These are phyloP conservation scores for Stigmatopora nigra DNA, from an alignment of 2,113 vertebrate genomes.

Conservation along the genomic window DNA sequence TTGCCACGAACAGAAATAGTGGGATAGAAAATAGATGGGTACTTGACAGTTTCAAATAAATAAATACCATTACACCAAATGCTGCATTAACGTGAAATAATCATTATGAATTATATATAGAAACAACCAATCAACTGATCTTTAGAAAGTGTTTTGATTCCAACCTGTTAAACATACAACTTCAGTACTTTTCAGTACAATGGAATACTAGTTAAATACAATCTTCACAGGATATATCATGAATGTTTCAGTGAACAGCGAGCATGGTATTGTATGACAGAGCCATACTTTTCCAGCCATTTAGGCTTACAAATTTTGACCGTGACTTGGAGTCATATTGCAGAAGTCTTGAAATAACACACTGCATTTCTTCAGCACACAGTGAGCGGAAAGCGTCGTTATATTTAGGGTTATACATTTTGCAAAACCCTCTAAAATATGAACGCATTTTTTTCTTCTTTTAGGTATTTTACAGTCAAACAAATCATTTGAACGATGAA, in stretches of 20 bases:
- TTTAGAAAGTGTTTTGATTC: background rate
- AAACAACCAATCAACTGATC: background rate
- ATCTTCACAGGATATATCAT: too few relatives aligned
- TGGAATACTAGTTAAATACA: too few relatives aligned
- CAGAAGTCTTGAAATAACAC: background rate
- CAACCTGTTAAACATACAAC: background rate
- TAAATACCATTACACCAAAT: background rate
- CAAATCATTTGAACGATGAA: constrained; percentile 9
- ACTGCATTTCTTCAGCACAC: background rate
- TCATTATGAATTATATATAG: background rate
- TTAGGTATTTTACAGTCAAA: background rate
- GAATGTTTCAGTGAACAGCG: too few relatives aligned
- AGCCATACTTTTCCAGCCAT: background rate
- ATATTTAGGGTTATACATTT: constrained; percentile 4
- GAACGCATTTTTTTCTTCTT: background rate
- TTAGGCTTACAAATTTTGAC: background rate
- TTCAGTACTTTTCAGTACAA: too few relatives aligned
- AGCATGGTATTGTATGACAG: too few relatives aligned
- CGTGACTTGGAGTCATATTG: background rate
- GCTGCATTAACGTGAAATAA: background rate
- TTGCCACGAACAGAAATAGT: background rate
- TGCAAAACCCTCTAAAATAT: constrained; percentile 1
- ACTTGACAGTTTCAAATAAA: background rate
- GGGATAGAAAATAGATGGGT: background rate
- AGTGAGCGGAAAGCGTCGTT: background rate